phyloP scores from a whole-genome alignment of 2,113 vertebrate species.

The Cygnus buccinator region DNA sequence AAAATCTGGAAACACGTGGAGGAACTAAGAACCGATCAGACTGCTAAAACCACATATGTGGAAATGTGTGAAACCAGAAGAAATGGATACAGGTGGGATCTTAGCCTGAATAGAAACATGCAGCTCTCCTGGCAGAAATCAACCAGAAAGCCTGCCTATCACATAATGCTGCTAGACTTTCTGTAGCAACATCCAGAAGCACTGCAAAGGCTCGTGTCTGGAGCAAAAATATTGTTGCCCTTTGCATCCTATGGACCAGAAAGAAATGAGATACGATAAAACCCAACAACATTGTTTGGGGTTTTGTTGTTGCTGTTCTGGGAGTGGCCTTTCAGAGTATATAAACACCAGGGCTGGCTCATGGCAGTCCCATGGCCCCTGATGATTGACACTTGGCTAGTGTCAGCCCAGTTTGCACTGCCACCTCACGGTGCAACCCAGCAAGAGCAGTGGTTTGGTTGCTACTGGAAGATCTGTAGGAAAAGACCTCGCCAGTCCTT shows the following conservation, averaged over 20 bases:
- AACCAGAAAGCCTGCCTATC: neutral
- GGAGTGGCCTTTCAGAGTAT: neutral
- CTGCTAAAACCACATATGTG: neutral
- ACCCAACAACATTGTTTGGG: neutral
- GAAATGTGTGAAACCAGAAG: neutral
- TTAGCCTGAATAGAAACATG: neutral
- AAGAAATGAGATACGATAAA: neutral
- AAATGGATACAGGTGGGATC: neutral
- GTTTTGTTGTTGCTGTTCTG: neutral
- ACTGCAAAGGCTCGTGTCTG: neutral
- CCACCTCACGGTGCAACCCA: neutral
- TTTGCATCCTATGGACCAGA: neutral
- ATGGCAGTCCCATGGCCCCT: neutral
- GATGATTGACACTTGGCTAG: accelerated
- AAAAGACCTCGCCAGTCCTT: neutral
- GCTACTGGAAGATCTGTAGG: neutral
- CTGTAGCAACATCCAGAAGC: neutral
- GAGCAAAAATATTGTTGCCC: neutral
- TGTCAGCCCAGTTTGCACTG: neutral
- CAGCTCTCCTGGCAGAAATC: neutral
- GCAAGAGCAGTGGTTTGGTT: neutral
- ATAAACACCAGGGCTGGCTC: neutral
- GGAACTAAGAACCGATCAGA: neutral
- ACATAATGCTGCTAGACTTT: neutral
- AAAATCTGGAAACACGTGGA: neutral